Conservation (phyloP, 2,113 vertebrate genomes). For the Chaenogobius annularis region DNA sequence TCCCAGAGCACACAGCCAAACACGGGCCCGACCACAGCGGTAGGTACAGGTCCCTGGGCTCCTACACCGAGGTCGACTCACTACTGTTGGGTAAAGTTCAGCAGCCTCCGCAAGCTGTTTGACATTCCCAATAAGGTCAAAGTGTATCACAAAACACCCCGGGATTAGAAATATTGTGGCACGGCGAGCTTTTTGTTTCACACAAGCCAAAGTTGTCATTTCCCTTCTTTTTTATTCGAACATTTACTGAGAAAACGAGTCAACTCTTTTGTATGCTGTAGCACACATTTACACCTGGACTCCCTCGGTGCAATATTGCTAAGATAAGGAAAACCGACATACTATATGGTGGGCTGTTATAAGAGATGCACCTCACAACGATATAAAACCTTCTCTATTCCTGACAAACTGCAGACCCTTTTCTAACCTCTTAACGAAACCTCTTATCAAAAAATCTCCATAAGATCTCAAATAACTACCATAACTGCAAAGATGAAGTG, state of each 20-base stretch:
- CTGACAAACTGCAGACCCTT: too few relatives aligned
- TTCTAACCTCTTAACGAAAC: too few relatives aligned
- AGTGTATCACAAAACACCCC: constrained; percentile 66
- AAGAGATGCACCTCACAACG: too few relatives aligned
- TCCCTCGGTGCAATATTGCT: neutral
- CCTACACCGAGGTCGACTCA: constrained; percentile 50
- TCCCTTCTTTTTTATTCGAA: neutral
- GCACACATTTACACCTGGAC: neutral
- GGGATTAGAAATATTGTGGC: constrained; percentile 60
- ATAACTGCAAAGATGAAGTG: too few relatives aligned
- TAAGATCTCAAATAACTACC: too few relatives aligned
- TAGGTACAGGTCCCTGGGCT: constrained; percentile 65
- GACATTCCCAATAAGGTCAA: constrained; percentile 77
- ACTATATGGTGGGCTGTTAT: too few relatives aligned
- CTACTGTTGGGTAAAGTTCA: constrained; percentile 75
- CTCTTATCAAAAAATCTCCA: too few relatives aligned
- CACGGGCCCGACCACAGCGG: constrained; percentile 60
- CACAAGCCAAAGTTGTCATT: neutral
- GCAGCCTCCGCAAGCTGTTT: constrained; percentile 72
- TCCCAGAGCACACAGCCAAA: constrained; percentile 65
- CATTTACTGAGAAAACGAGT: neutral
- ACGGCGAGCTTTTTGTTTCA: constrained; percentile 13
- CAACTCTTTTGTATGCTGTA: neutral
- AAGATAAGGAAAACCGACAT: neutral
- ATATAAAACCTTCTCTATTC: too few relatives aligned